Evolutionary conservation across 2,797 vertebrate species (phyloP), one percentile per base, ranked within the genome.

Genomic region (Cynopterus sphinx): DNA sequence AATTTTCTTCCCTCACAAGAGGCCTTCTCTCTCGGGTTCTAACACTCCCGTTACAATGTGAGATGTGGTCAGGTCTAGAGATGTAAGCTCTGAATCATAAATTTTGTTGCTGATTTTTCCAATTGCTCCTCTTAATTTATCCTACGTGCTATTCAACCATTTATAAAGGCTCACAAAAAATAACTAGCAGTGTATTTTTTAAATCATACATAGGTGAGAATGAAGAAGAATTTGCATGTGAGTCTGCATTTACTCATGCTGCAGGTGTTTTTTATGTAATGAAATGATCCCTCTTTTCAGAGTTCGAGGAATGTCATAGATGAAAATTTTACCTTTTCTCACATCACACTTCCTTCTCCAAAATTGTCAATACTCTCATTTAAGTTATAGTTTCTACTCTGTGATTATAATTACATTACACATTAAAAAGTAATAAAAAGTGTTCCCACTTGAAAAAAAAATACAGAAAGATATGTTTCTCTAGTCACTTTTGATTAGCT

Each of bases 401-500:
- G 43, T 86, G 87, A 95, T 39, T 89, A 97, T 91, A 97, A 95
- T 90, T 96, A 89, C 57, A 92, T 91, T 95, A 97, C 94, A 94
- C 88, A 97, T 97, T 98, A 98, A 98, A 98, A 98, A 96, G 55
- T 94, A 98, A 98, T 97, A 96, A 78, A 88, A 65, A 81, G 91
- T 70, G 39, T 95, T 96, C 94, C 3, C 85, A 94, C 81, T 96
- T 88, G 7, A 55, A 96, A 94, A 92, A 95, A 97, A 90, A 91
- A 94, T 15, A 83, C n/a, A 97, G 83, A 84, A 97, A 98, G 92
- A 97, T 95, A 93, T 0, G 0, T 97, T 98, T 88, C 95, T 98
- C 83, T 82, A 78, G 83, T 97, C 97, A 97, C 78, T 94, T 97
- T 94, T 97, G 97, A 98, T 98, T 98, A 98, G 97, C 96, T 98